phyloP scores from a whole-genome alignment of 2,888 invertebrate genomes.

The Drosophila barbarae region DNA sequence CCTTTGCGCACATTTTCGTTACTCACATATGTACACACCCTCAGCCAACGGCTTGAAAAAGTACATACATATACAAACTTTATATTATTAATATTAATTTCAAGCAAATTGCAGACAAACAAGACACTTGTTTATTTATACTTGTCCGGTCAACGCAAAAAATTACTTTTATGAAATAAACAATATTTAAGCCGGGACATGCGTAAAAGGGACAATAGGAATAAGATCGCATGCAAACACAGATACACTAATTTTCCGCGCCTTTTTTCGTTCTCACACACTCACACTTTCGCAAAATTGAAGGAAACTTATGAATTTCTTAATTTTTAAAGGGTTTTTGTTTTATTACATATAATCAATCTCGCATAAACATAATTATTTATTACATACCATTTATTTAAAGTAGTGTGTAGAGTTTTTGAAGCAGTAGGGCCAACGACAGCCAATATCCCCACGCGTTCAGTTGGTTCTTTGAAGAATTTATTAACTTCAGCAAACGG shows the following conservation, averaged over 20 bases:
- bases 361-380: not conserved
- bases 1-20: not conserved
- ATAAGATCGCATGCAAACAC: not conserved
- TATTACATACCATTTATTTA: not conserved
- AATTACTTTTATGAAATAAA: not conserved
- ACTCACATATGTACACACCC: not conserved
- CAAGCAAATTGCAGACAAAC: conserved; percentile 4
- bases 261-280: not conserved
- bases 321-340: not conserved
- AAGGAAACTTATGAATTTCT: not conserved
- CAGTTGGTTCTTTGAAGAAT: not conserved
- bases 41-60: no score
- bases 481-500: no score
- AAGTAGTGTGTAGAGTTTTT: not conserved
- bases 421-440: not conserved
- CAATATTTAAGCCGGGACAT: no score
- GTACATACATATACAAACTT: not conserved
- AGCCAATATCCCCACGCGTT: not conserved
- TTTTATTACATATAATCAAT: not conserved
- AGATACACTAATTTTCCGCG: not conserved
- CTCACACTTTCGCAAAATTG: not conserved
- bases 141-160: not conserved
- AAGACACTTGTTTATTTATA: not conserved
- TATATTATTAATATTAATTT: not conserved
- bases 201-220: not conserved